Evolutionary conservation across 2,797 vertebrate genomes (phyloP).

Genomic region (Schizopygopsis pylzovi): DNA sequence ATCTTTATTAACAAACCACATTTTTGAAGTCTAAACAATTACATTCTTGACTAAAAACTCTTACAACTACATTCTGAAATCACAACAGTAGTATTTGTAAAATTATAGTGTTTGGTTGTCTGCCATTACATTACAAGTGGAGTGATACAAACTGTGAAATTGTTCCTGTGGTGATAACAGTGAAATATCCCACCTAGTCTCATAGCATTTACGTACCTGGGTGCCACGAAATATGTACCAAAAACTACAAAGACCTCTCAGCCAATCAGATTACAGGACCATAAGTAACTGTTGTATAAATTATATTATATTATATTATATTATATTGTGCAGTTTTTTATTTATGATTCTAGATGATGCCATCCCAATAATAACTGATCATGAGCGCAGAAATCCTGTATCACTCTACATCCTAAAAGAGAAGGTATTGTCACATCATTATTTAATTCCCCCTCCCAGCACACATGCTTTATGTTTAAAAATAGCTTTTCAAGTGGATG

Average conservation of each 20-base stretch:
- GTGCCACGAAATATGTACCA: too few species aligned
- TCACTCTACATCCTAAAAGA: conserved; percentile 91
- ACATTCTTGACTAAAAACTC: too few species aligned
- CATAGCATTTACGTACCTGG: too few species aligned
- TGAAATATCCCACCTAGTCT: background rate
- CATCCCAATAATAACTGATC: conserved; percentile 75
- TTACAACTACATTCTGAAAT: background rate
- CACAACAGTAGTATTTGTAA: background rate
- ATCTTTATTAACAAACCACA: too few species aligned
- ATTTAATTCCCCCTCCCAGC: conserved; percentile 1
- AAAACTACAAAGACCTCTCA: background rate
- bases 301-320: background rate
- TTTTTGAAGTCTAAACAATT: too few species aligned
- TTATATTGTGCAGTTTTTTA: background rate
- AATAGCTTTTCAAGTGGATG: conserved; percentile 53
- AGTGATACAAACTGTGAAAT: too few species aligned
- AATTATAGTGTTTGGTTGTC: too few species aligned
- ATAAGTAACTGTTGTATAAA: background rate
- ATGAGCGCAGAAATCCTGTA: conserved; percentile 84
- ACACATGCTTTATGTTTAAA: conserved; percentile 28
- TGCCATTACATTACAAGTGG: too few species aligned
- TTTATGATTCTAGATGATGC: conserved; percentile 73
- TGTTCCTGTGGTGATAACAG: background rate
- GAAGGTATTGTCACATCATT: conserved; percentile 78
- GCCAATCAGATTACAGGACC: background rate